Evolutionary conservation across 1,140 invertebrate genomes (phyloP), one percentile per base, ranked within the genome.

Genomic region (Ceratosolen fusciceps): DNA sequence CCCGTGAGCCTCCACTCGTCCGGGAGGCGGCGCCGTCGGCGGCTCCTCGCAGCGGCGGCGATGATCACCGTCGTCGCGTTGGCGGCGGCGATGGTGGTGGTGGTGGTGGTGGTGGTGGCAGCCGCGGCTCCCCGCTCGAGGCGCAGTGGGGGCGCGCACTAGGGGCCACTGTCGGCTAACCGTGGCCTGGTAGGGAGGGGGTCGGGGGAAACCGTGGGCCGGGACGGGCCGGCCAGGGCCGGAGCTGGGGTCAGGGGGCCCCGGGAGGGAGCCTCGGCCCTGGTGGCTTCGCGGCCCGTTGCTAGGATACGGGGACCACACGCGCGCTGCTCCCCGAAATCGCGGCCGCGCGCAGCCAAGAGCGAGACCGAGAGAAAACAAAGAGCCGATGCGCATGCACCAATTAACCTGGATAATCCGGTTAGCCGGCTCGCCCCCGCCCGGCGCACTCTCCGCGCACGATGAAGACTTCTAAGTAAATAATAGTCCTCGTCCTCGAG

Each of bases 391-490:
- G 74, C 60, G 58, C 58, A 37, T 54, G 9, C 75, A 39, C 54
- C 74, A 49, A 68, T 76, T 60, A 60, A 65, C 52, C 52, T 65
- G 74, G 74, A 75, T 62, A 47, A 62, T 80, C 72, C 78, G 72
- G 78, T 74, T 80, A 70, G 49, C 60, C 12, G 39, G 29, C 34
- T 67, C 10, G 29, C 31, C 19, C 31, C 12, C 5, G 43, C 29
- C 39, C 39, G 16, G 85, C 80, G 76, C 82, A 74, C 81, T 80
- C 85, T 49, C 19, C 37, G 43, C 24, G 39, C 39, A 8, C 67
- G 7, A 49, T 26, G 67, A 49, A 70, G 24, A 65, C n/a, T 26
- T 75, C 31, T 37, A 65, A 37, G 19, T 65, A 37, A 65, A 65
- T 65, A 65, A 65, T 65, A 31, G 21, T 4, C 72, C 43, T 14